A percentile compares a stretch with the other conserved stretches of the same genome.
These are phyloP conservation scores for Gortyna flavago DNA, from an alignment of 2,888 invertebrate species.

Conservation along the genomic window DNA sequence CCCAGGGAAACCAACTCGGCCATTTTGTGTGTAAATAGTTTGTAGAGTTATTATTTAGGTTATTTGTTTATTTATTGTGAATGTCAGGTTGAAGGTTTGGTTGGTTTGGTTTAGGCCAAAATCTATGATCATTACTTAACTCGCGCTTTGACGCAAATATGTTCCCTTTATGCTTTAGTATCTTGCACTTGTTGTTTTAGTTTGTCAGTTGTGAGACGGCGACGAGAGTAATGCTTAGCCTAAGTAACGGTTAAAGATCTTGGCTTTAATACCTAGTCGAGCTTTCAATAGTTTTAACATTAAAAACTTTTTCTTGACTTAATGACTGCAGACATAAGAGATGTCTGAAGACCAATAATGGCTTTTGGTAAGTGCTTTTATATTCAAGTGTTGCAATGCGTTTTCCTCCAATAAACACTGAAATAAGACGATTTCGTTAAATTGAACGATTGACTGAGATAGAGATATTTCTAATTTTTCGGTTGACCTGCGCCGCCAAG, in stretches of 20 bases:
- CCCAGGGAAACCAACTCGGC: slow-evolving; percentile 39
- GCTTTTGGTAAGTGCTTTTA: not conserved
- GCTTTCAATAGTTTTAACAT: not conserved
- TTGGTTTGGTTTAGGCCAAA: not conserved
- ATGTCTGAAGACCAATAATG: not conserved
- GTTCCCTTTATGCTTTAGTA: not conserved
- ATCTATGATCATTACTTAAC: not conserved
- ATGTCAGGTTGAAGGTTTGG: not conserved
- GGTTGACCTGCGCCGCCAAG: slow-evolving; percentile 80
- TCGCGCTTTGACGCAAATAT: not conserved
- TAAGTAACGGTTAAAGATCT: not conserved
- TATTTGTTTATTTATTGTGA: slow-evolving; percentile 15
- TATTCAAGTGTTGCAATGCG: not conserved
- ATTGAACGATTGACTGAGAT: slow-evolving; percentile 77
- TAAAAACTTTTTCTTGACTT: not conserved
- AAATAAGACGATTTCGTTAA: slow-evolving; percentile 66
- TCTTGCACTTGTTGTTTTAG: not conserved
- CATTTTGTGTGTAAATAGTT: slow-evolving; percentile 57
- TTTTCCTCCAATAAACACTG: slow-evolving; percentile 31
- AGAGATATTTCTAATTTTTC: slow-evolving; percentile 87
- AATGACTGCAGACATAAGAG: not conserved
- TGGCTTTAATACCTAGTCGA: not conserved
- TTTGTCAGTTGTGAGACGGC: not conserved
- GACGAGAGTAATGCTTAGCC: not conserved
- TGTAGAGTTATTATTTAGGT: slow-evolving; percentile 29